These are phyloP conservation scores for Chymomyza fuscimana DNA, from an alignment of 2,888 invertebrate species.

Conservation along the genomic window DNA sequence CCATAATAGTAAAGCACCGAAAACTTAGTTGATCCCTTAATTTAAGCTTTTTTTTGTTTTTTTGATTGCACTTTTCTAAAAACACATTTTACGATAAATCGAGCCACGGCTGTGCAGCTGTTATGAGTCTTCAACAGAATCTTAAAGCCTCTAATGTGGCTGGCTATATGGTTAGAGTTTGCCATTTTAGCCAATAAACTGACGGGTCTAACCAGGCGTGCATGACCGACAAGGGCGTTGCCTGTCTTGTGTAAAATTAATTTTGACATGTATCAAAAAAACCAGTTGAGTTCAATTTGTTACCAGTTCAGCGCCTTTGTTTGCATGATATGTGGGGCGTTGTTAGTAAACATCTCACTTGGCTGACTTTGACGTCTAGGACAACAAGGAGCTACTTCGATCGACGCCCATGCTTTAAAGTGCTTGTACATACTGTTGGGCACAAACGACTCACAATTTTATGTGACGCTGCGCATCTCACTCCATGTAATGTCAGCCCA, in stretches of 20 bases:
- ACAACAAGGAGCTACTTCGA: not conserved
- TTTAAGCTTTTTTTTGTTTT: no score
- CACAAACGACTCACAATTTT: not conserved
- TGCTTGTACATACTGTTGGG: no score
- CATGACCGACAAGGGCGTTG: not conserved
- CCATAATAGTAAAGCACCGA: not conserved
- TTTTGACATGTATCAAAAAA: constrained; percentile 1
- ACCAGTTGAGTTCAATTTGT: constrained; percentile 15
- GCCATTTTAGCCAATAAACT: not conserved
- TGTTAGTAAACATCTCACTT: constrained; percentile 5
- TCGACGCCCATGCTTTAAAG: not conserved
- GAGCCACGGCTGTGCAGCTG: not conserved
- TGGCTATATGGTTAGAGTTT: not conserved
- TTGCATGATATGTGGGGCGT: constrained; percentile 16
- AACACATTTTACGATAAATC: not conserved
- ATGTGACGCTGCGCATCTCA: not conserved
- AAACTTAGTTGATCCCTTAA: not conserved
- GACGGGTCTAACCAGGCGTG: not conserved
- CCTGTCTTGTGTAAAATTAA: constrained; percentile 5
- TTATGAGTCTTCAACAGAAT: not conserved
- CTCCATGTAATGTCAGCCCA: constrained; percentile 41
- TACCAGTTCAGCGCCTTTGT: constrained; percentile 12
- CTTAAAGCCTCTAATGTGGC: not conserved
- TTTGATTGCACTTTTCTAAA: not conserved
- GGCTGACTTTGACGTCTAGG: not conserved